Evolutionary conservation across 2,113 vertebrate species (phyloP).

Genomic region (Tachysurus vachellii): DNA sequence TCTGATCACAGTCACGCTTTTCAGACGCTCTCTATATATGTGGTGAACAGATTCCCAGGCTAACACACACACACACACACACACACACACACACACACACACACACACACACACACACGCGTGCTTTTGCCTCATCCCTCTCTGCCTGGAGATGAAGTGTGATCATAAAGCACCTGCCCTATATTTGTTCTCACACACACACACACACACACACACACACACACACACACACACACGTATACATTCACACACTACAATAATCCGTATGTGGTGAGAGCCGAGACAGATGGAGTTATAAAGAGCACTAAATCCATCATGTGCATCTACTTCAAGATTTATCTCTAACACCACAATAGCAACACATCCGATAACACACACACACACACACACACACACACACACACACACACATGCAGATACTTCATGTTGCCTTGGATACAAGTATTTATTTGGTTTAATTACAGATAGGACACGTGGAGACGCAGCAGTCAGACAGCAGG

Average conservation of each 20-base stretch:
- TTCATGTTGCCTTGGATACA: constrained; percentile 13
- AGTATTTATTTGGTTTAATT: constrained; percentile 24
- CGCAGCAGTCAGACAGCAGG: constrained; percentile 10
- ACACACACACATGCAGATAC: background rate
- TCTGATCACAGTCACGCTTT: constrained; percentile 21
- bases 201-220: constrained; percentile 42
- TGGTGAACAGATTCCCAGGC: constrained; percentile 1
- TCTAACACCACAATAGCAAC: background rate
- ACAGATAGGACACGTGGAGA: background rate
- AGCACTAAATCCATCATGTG: background rate
- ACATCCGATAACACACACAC: background rate
- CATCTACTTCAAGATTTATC: background rate
- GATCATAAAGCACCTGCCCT: constrained; percentile 65
- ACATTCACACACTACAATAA: constrained; percentile 41
- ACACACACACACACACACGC: constrained; percentile 30
- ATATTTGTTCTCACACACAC: constrained; percentile 19
- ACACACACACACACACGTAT: constrained; percentile 32
- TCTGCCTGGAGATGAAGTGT: constrained; percentile 51
- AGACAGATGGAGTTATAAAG: constrained; percentile 1
- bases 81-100: background rate
- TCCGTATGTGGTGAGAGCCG: constrained; percentile 26
- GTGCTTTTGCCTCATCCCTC: constrained; percentile 29
- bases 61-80: background rate
- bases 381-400: background rate
- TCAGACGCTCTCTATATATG: constrained; percentile 17